phyloP scores from a whole-genome alignment of 2,888 invertebrate genomes.

The Liodrosophila aerea region DNA sequence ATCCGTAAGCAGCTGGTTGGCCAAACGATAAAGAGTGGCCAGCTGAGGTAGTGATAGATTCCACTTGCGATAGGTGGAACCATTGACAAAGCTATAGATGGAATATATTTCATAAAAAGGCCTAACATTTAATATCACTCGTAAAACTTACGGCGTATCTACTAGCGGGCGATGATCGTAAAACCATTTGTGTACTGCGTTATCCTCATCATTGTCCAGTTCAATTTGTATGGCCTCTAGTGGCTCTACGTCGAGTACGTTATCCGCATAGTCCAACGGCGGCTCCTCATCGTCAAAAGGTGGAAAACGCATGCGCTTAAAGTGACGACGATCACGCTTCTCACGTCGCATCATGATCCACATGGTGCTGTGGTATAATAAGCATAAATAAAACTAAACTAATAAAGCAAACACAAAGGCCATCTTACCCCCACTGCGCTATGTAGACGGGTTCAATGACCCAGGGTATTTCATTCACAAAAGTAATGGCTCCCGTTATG shows the following conservation, averaged over 20 bases:
- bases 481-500: conserved; percentile 99
- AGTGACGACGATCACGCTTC: conserved; percentile 98
- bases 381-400: conserved; percentile 29
- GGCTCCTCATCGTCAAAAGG: conserved; percentile 99
- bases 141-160: conserved; percentile 88
- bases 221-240: conserved; percentile 99
- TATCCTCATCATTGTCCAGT: conserved; percentile 96
- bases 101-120: not conserved
- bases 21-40: conserved; percentile 98
- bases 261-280: conserved; percentile 99
- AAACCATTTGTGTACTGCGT: conserved; percentile 96
- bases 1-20: conserved; percentile 98
- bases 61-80: conserved; percentile 98
- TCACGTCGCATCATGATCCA: conserved; percentile 99
- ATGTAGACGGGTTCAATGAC: conserved; percentile 99
- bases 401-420: not conserved
- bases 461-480: conserved; percentile 99
- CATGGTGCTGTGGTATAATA: conserved; percentile 89
- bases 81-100: conserved; percentile 93
- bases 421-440: conserved; percentile 97
- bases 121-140: not conserved
- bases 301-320: conserved; percentile 99
- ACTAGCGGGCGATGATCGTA: conserved; percentile 98
- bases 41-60: conserved; percentile 97
- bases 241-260: conserved; percentile 99